These are phyloP conservation scores for Rhagoletis pomonella DNA, from an alignment of 1,140 invertebrate species.

Conservation along the genomic window DNA sequence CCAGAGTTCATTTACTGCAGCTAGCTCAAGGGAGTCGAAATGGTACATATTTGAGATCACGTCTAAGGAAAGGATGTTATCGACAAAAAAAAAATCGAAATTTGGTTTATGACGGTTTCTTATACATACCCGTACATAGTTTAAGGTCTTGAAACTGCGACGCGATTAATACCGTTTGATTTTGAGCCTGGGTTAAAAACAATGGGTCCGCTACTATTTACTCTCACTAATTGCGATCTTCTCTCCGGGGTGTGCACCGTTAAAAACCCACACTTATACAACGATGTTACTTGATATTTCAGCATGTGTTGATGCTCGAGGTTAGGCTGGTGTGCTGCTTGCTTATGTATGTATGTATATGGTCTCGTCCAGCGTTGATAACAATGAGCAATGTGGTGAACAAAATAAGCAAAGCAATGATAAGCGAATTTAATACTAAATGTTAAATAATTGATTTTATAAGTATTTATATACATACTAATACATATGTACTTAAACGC, in stretches of 20 bases:
- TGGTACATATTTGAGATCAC: too few relatives aligned
- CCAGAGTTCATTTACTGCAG: too few relatives aligned
- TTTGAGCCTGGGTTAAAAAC: too few relatives aligned
- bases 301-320: not conserved
- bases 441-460: conserved; percentile 5
- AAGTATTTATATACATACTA: not conserved
- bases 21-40: too few relatives aligned
- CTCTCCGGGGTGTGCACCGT: not conserved
- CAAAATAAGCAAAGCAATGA: conserved; percentile 3
- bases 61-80: too few relatives aligned
- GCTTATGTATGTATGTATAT: too few relatives aligned
- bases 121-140: too few relatives aligned
- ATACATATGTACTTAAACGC: not conserved
- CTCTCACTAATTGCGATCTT: not conserved
- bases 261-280: not conserved
- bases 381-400: not conserved
- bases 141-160: too few relatives aligned
- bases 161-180: too few relatives aligned
- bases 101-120: too few relatives aligned
- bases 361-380: conserved; percentile 28
- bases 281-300: not conserved
- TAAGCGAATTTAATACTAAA: not conserved
- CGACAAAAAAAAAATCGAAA: too few relatives aligned
- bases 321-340: not conserved
- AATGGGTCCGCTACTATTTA: not conserved